Conservation (phyloP, 2,888 invertebrate species). For the Mactromeris polynyma region DNA sequence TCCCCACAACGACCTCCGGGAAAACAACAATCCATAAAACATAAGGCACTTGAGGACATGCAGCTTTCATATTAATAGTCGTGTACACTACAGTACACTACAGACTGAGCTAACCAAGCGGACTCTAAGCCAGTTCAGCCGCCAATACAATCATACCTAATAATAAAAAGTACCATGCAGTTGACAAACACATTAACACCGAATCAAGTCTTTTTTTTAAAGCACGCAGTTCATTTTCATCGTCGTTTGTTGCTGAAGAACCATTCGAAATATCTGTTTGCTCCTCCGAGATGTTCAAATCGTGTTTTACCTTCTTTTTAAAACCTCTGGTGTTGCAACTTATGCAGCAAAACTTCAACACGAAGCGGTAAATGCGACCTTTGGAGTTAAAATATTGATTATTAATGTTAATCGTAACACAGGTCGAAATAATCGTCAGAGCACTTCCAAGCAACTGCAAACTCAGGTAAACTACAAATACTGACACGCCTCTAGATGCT, state of each 20-base stretch:
- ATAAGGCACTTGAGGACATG: too few relatives aligned
- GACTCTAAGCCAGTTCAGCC: background rate
- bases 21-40: too few relatives aligned
- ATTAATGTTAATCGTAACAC: slow-evolving; percentile 54
- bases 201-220: background rate
- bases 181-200: slow-evolving; percentile 8
- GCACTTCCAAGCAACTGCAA: slow-evolving; percentile 62
- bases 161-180: slow-evolving; percentile 17
- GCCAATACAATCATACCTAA: background rate
- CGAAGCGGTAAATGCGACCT: background rate
- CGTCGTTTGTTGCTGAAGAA: background rate
- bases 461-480: slow-evolving; percentile 64
- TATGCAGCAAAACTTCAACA: background rate
- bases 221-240: background rate
- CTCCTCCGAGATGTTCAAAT: background rate
- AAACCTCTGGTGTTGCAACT: too few relatives aligned
- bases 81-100: too few relatives aligned
- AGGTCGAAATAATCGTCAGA: slow-evolving; percentile 59
- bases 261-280: background rate
- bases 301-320: background rate
- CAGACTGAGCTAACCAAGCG: too few relatives aligned
- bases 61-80: too few relatives aligned
- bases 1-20: too few relatives aligned
- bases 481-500: slow-evolving; percentile 63
- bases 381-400: background rate